phyloP scores from a whole-genome alignment of 2,797 vertebrate genomes.

The Schizopygopsis pylzovi region DNA sequence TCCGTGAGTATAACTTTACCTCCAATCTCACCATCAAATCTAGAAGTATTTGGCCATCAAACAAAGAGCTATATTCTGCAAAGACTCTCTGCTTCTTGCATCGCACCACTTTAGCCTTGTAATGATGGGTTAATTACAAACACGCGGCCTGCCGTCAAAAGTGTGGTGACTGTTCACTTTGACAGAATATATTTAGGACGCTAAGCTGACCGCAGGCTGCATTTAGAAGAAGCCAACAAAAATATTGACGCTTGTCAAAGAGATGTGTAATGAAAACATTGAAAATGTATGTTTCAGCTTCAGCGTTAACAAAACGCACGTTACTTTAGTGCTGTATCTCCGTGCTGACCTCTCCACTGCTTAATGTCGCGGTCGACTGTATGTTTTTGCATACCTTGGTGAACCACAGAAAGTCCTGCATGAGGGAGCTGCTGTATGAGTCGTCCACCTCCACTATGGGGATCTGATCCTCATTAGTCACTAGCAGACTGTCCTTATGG shows the following conservation, averaged over 20 bases:
- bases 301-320: constrained; percentile 31
- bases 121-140: constrained; percentile 45
- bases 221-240: constrained; percentile 50
- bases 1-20: constrained; percentile 34
- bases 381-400: constrained; percentile 85
- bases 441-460: constrained; percentile 98
- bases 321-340: constrained; percentile 54
- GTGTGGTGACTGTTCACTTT: constrained; percentile 47
- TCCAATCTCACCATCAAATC: constrained; percentile 22
- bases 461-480: constrained; percentile 97
- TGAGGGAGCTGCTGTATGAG: constrained; percentile 90
- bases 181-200: constrained; percentile 47
- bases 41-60: constrained; percentile 19
- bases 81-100: constrained; percentile 24
- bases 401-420: constrained; percentile 98
- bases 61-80: constrained; percentile 40
- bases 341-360: constrained; percentile 46
- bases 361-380: constrained; percentile 48
- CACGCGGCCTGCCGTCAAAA: constrained; percentile 22
- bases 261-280: constrained; percentile 38
- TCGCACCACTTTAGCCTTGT: constrained; percentile 43
- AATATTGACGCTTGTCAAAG: constrained; percentile 52
- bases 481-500: constrained; percentile 93
- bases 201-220: constrained; percentile 45
- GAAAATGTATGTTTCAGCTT: constrained; percentile 49